These are phyloP conservation scores for Hystrix cristata DNA, from an alignment of 2,113 vertebrate species.

Conservation along the genomic window DNA sequence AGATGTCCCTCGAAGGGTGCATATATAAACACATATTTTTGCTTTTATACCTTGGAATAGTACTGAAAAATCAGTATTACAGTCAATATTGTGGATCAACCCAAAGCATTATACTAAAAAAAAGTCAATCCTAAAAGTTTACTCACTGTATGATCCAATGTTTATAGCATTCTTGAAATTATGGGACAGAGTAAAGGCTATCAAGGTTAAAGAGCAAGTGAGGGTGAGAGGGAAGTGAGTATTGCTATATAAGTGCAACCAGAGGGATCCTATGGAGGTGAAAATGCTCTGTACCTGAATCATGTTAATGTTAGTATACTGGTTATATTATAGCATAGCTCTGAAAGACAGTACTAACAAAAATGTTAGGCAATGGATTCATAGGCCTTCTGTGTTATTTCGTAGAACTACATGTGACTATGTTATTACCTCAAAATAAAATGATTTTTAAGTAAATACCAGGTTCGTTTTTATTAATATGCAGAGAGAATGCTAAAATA, in stretches of 20 bases:
- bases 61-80: slow-evolving; percentile 8
- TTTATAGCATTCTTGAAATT: background rate
- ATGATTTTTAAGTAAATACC: background rate
- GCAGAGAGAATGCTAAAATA: background rate
- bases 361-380: background rate
- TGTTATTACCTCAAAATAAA: slow-evolving; percentile 24
- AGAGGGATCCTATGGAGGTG: background rate
- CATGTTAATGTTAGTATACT: background rate
- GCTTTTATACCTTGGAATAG: background rate
- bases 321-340: background rate
- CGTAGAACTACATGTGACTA: background rate
- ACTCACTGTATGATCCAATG: background rate
- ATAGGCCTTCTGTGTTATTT: background rate
- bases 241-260: background rate
- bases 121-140: slow-evolving; percentile 7
- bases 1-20: background rate
- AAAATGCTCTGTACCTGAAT: background rate
- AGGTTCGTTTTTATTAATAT: background rate
- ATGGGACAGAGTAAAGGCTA: background rate
- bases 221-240: background rate
- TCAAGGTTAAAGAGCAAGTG: background rate
- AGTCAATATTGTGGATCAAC: background rate
- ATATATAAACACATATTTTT: slow-evolving; percentile 4
- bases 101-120: background rate
- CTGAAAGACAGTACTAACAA: background rate